A percentile compares a stretch with the other conserved stretches of the same genome.
phyloP scores from a whole-genome alignment of 2,888 invertebrate species.

The Linhomoeus sp. region DNA sequence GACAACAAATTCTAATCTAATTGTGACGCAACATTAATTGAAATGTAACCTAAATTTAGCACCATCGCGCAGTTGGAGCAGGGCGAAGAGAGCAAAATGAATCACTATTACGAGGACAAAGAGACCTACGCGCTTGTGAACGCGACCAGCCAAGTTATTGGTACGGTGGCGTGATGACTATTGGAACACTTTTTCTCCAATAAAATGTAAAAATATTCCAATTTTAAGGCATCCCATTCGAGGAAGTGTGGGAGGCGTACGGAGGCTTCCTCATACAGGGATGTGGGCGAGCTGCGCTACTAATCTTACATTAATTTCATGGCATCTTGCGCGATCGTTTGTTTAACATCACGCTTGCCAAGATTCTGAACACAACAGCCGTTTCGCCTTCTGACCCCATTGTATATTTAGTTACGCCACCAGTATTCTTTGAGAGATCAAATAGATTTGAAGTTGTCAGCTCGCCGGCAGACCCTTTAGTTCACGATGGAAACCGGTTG shows the following conservation, averaged over 20 bases:
- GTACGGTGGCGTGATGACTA: background rate
- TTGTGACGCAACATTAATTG: background rate
- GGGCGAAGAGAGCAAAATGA: background rate
- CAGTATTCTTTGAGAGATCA: too few species aligned
- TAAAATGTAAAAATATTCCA: background rate
- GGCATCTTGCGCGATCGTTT: too few species aligned
- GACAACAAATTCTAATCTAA: background rate
- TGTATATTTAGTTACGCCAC: too few species aligned
- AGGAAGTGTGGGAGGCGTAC: slow-evolving; percentile 26
- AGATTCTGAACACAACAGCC: too few species aligned
- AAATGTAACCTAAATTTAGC: background rate
- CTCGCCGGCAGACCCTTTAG: too few species aligned
- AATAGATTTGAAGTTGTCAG: too few species aligned
- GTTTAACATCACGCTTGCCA: too few species aligned
- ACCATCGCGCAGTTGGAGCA: background rate
- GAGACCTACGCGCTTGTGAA: slow-evolving; percentile 3
- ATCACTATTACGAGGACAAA: slow-evolving; percentile 2
- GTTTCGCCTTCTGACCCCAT: too few species aligned
- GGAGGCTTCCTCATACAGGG: slow-evolving; percentile 21
- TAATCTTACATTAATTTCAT: too few species aligned
- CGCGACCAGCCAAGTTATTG: slow-evolving; percentile 1
- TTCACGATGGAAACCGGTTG: slow-evolving; percentile 27
- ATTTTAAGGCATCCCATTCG: slow-evolving; percentile 16
- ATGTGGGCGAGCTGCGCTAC: too few species aligned
- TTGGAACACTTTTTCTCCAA: too few species aligned